phyloP scores from a whole-genome alignment of 1,140 invertebrate genomes.

The Drosophila persimilis region DNA sequence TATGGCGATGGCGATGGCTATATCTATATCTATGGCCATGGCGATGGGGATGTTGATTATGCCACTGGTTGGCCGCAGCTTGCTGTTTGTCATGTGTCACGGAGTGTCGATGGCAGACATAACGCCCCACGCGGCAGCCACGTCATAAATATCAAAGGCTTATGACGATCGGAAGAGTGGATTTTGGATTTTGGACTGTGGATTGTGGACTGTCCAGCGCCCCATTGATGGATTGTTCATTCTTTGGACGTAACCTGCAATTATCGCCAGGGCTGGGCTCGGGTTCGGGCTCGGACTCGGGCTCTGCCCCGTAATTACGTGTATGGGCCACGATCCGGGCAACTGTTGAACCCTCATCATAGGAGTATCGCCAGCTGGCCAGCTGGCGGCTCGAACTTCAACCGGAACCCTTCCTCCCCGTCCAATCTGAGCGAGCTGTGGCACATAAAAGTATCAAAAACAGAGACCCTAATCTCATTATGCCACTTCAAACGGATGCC shows the following conservation, averaged over 20 bases:
- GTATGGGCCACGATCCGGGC: slow-evolving; percentile 40
- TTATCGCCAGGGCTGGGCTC: slow-evolving; percentile 23
- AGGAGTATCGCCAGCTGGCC: neutral
- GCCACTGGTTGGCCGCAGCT: slow-evolving; percentile 36
- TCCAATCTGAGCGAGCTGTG: slow-evolving; percentile 25
- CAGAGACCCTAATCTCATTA: slow-evolving; percentile 64
- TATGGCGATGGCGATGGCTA: neutral
- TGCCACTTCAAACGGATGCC: slow-evolving; percentile 67
- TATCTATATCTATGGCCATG: neutral
- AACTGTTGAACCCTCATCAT: slow-evolving; percentile 59
- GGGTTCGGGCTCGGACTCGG: neutral
- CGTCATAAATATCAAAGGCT: slow-evolving; percentile 57
- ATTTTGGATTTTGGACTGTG: slow-evolving; percentile 7
- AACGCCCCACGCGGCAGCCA: neutral
- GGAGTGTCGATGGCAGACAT: slow-evolving; percentile 34
- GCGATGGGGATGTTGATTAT: slow-evolving; percentile 1
- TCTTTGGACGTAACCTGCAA: slow-evolving; percentile 31
- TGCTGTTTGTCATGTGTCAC: slow-evolving; percentile 40
- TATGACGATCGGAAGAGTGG: slow-evolving; percentile 32
- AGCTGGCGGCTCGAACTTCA: slow-evolving; percentile 19
- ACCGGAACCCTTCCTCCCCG: slow-evolving; percentile 24
- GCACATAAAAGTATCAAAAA: slow-evolving; percentile 11
- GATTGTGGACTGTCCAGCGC: neutral
- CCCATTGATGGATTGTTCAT: slow-evolving; percentile 8
- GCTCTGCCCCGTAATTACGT: slow-evolving; percentile 39